These are phyloP conservation scores for Isoperla grammatica DNA, from an alignment of 2,888 invertebrate species.

Conservation along the genomic window DNA sequence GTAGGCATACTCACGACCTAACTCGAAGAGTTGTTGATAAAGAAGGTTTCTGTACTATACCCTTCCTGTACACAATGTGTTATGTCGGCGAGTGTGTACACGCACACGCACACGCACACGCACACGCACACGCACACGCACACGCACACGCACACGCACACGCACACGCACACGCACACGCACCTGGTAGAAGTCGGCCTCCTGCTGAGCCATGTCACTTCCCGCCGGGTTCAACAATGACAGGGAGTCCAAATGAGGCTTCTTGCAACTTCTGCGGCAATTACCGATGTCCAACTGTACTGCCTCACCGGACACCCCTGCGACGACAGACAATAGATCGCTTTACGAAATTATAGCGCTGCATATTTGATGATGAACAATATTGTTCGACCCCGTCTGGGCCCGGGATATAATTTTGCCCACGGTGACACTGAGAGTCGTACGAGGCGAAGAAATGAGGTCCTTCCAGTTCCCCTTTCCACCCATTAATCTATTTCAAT, in stretches of 20 bases:
- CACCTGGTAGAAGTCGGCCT: not conserved
- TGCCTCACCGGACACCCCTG: conserved; percentile 42
- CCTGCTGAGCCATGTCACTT: not conserved
- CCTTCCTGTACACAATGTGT: too few species aligned
- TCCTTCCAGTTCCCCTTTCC: too few species aligned
- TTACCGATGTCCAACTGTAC: conserved; percentile 43
- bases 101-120: too few species aligned
- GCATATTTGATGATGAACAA: not conserved
- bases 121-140: too few species aligned
- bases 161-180: too few species aligned
- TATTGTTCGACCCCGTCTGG: too few species aligned
- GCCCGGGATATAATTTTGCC: not conserved
- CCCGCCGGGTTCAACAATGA: not conserved
- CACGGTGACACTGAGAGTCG: not conserved
- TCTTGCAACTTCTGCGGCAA: conserved; percentile 36
- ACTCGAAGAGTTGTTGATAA: too few species aligned
- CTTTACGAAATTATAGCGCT: not conserved
- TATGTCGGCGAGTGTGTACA: too few species aligned
- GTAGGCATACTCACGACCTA: too few species aligned
- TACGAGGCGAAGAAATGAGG: not conserved
- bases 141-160: too few species aligned
- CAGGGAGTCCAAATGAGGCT: conserved; percentile 4
- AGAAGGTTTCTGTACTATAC: too few species aligned
- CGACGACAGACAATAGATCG: conserved; percentile 20
- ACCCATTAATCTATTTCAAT: not conserved